Conservation (phyloP, 2,113 vertebrate species). For the Anhinga rufa region DNA sequence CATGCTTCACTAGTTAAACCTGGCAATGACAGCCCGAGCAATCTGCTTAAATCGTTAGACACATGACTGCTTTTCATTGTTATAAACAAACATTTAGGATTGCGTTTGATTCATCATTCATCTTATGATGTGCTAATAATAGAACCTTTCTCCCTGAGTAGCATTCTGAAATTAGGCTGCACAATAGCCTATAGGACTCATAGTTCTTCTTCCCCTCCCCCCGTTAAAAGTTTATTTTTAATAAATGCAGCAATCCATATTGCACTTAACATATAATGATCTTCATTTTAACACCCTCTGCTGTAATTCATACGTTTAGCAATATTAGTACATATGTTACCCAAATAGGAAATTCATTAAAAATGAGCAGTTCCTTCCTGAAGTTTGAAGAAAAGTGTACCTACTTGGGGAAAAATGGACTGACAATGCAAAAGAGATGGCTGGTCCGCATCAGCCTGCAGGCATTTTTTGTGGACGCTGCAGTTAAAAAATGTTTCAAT, state of each 20-base stretch:
- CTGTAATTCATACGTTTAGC: neutral
- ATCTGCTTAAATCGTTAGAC: neutral
- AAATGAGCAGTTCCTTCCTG: neutral
- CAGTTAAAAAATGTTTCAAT: neutral
- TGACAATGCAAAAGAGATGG: neutral
- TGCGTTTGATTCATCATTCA: slow-evolving; percentile 40
- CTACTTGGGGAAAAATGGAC: neutral
- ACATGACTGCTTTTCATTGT: slow-evolving; percentile 26
- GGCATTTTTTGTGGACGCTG: neutral
- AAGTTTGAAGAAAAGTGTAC: neutral
- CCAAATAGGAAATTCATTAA: neutral
- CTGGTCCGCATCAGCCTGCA: neutral
- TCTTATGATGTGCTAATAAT: slow-evolving; percentile 58
- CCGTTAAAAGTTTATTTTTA: slow-evolving; percentile 19
- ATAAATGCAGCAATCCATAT: neutral
- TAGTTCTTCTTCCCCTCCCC: neutral
- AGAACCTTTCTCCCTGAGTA: slow-evolving; percentile 8
- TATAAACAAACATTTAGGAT: slow-evolving; percentile 27
- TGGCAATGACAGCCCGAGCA: neutral
- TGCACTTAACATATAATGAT: neutral
- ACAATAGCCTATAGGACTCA: neutral
- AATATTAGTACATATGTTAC: neutral
- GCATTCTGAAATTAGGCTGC: slow-evolving; percentile 35
- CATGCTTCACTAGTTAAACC: neutral
- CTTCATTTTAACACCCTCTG: neutral